These are phyloP conservation scores for Thereva unica DNA, from an alignment of 2,888 invertebrate genomes.

Conservation along the genomic window DNA sequence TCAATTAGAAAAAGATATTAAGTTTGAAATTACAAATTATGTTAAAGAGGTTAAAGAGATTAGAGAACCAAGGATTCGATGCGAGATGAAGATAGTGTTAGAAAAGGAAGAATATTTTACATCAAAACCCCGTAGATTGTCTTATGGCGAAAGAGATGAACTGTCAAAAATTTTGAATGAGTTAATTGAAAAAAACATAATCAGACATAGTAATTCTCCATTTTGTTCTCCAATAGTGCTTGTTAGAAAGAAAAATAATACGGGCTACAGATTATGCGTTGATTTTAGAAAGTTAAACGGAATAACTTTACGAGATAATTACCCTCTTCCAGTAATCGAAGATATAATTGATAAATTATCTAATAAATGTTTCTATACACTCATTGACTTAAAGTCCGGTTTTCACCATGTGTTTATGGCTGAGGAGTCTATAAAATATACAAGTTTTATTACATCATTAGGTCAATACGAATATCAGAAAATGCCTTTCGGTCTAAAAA, in stretches of 20 bases:
- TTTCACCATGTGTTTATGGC: constrained; percentile 42
- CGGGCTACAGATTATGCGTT: constrained; percentile 38
- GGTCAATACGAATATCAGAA: constrained; percentile 41
- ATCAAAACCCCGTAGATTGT: neutral
- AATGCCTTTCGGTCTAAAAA: constrained; percentile 43
- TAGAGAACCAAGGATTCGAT: neutral
- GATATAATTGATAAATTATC: constrained; percentile 38
- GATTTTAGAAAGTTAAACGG: constrained; percentile 42
- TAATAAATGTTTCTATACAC: constrained; percentile 42
- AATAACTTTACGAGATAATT: constrained; percentile 39
- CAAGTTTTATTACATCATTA: constrained; percentile 43
- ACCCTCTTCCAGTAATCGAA: constrained; percentile 41
- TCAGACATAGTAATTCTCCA: constrained; percentile 35
- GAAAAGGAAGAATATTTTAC: neutral
- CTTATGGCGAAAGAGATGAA: neutral
- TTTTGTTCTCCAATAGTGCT: constrained; percentile 38
- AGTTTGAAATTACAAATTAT: no score
- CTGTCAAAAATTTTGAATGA: constrained; percentile 24
- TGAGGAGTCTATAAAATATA: constrained; percentile 42
- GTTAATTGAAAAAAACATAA: constrained; percentile 19
- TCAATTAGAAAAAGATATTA: no score
- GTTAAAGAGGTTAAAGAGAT: neutral
- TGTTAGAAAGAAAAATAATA: constrained; percentile 38
- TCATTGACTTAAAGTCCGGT: constrained; percentile 43
- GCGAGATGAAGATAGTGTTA: constrained; percentile 9